These are phyloP conservation scores for Syngnathus typhle DNA, from an alignment of 2,113 vertebrate genomes.

Conservation along the genomic window DNA sequence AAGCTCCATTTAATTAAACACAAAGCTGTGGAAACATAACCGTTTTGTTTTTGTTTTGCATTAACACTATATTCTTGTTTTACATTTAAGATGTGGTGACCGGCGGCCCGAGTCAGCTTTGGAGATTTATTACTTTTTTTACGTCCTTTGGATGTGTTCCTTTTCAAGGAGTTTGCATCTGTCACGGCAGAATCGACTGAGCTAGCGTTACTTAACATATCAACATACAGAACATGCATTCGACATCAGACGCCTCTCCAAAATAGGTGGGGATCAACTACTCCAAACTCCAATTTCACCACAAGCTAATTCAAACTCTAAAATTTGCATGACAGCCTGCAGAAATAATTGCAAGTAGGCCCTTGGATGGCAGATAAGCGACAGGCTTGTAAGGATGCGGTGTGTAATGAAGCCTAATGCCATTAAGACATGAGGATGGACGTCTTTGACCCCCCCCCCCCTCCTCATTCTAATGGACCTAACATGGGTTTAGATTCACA, in stretches of 20 bases:
- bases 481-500: constrained; percentile 64
- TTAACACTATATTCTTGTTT: constrained; percentile 57
- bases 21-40: constrained; percentile 53
- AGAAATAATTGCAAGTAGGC: constrained; percentile 61
- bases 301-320: constrained; percentile 82
- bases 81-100: constrained; percentile 78
- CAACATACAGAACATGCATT: constrained; percentile 91
- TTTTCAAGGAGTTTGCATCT: constrained; percentile 84
- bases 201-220: constrained; percentile 79
- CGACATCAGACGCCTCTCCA: constrained; percentile 81
- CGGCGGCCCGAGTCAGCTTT: constrained; percentile 75
- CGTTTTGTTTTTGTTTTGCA: constrained; percentile 46
- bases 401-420: constrained; percentile 67
- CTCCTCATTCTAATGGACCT: constrained; percentile 40
- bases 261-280: constrained; percentile 63
- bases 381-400: constrained; percentile 72
- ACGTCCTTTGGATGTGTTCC: constrained; percentile 87
- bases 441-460: constrained; percentile 18
- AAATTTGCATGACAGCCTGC: constrained; percentile 93
- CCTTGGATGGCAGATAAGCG: constrained; percentile 80
- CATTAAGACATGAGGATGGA: constrained; percentile 74
- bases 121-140: constrained; percentile 71
- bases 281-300: constrained; percentile 84
- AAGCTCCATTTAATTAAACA: constrained; percentile 51
- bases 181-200: constrained; percentile 89